A percentile compares a stretch with the other conserved stretches of the same genome.
Conservation (phyloP, 2,797 vertebrate species). For the Galagoides demidoff region DNA sequence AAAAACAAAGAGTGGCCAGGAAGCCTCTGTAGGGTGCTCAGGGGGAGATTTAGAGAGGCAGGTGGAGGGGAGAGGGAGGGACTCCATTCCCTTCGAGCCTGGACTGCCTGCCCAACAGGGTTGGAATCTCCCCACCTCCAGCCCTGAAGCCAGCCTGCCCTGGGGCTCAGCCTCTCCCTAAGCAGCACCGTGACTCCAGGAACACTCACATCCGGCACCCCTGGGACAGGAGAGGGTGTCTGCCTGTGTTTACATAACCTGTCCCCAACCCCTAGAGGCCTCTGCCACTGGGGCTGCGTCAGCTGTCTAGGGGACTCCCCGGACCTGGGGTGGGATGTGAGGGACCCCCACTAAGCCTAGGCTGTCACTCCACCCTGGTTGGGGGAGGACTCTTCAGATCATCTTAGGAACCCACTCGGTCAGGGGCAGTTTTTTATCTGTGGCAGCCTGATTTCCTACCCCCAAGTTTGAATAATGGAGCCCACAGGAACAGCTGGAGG, state of each 20-base stretch:
- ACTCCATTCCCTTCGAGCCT: background rate
- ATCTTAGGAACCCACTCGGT: background rate
- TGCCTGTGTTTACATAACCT: slow-evolving; percentile 47
- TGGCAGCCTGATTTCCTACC: background rate
- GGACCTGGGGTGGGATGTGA: background rate
- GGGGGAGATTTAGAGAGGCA: background rate
- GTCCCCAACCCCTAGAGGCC: background rate
- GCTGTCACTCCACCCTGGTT: background rate
- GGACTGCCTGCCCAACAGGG: background rate
- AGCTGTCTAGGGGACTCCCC: background rate
- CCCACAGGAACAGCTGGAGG: slow-evolving; percentile 44
- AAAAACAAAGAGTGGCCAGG: background rate
- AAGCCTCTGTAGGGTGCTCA: background rate
- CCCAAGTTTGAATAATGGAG: slow-evolving; percentile 57
- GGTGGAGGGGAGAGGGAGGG: background rate
- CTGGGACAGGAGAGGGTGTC: background rate
- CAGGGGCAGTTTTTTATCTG: background rate
- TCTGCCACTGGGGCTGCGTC: slow-evolving; percentile 31
- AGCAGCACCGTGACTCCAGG: background rate
- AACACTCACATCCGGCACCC: background rate
- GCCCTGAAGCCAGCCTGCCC: background rate
- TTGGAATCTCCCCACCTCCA: background rate
- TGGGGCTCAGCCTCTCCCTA: background rate
- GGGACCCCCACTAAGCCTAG: background rate
- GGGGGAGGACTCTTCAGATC: background rate